Base-by-base conservation (phyloP, 2,113 vertebrate genomes). In the Pao palembangensis region DNA sequence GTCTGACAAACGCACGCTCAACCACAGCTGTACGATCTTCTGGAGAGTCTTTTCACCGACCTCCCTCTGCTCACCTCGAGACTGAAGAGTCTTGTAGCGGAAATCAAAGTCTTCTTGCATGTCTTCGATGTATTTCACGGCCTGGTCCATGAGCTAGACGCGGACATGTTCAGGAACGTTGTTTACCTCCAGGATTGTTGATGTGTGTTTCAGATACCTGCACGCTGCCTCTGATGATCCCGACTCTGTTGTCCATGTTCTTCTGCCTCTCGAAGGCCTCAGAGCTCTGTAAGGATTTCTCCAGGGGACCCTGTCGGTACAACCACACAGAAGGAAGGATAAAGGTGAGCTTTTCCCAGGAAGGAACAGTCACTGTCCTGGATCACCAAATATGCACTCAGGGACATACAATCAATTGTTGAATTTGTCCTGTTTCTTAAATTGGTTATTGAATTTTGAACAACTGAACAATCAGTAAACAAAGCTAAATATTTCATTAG, bases 81-180 rank as follows among this genome's bases (percentile, higher is more conserved):
- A 94, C 73, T 97, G 94, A 46, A 98, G 90, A 42, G 93, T 98
- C 91, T 98, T 99, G 81, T 94, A 99, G 43, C 95, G 93, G 86
- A 97, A 99, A 82, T 99, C 96, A 87, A 99, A 98, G 79, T 98
- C 96, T 41, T 98, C 96, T 81, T 99, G 96, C 85, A 98, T 83
- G 80, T 99, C 95, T 84, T 98, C 95, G 62, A 98, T 89, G 87
- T 92, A 94, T 83, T 98, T 99, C 63, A 96, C 94, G 48, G 93
- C 93, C 88, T 98, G 96, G 76, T 99, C 96, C 82, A 96, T 93
- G 88, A 95, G 84, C 96, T 98, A 53, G 3, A 69, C 16, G 43
- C 16, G 43, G 1, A 57, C 14, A 51, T 23, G 21, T 23, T 23
- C 3, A 23, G 21, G 21, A 23, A 3, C 2, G 21, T 58, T 11